Conservation (phyloP, 2,797 vertebrate species). For the Tenualosa ilisha region DNA sequence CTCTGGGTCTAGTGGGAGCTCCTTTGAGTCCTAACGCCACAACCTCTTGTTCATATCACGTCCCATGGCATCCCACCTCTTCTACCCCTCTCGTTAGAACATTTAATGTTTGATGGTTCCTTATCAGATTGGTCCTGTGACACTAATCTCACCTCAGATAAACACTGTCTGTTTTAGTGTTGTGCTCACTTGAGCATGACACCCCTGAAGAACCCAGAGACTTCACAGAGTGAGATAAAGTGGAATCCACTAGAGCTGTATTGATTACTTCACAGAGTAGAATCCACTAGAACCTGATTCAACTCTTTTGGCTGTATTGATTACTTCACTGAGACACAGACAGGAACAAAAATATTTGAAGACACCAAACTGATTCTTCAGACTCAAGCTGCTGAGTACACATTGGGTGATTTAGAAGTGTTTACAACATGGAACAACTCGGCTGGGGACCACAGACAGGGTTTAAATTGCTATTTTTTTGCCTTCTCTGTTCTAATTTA, state of each 20-base stretch:
- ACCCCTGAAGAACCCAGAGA: not conserved
- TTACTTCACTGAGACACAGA: not conserved
- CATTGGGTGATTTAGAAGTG: not conserved
- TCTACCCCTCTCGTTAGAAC: not conserved
- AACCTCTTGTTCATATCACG: not conserved
- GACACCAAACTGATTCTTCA: not conserved
- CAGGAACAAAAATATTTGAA: not conserved
- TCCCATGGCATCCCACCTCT: not conserved
- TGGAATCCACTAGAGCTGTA: not conserved
- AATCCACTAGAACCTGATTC: too few relatives aligned
- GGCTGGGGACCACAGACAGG: not conserved
- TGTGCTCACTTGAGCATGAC: not conserved
- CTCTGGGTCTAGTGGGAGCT: not conserved
- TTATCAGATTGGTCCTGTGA: not conserved
- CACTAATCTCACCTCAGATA: not conserved
- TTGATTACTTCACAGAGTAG: too few relatives aligned
- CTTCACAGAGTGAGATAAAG: not conserved
- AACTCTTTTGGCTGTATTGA: not conserved
- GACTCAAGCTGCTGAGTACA: not conserved
- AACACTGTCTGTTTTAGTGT: conserved; percentile 14
- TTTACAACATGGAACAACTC: not conserved
- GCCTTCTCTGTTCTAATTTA: not conserved
- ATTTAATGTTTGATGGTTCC: not conserved
- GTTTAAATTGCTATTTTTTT: not conserved
- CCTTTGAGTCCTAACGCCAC: not conserved